A percentile compares a stretch with the other conserved stretches of the same genome.
Evolutionary conservation across 2,797 vertebrate species (phyloP).

Genomic region (Anas acuta): DNA sequence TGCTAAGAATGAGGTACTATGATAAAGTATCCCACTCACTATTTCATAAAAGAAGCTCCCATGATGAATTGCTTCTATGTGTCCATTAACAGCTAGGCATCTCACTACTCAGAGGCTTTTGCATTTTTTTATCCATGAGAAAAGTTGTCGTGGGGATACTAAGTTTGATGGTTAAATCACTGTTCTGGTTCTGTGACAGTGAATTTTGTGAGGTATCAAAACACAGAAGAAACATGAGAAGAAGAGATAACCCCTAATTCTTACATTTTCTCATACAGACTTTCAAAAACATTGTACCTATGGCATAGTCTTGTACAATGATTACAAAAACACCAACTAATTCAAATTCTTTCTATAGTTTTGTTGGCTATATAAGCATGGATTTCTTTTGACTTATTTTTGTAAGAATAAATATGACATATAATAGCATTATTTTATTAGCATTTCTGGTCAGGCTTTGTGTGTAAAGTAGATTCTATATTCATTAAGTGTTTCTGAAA

Average conservation of each 20-base stretch:
- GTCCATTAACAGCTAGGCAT: background rate
- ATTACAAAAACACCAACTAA: background rate
- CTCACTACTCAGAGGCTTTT: background rate
- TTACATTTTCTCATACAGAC: background rate
- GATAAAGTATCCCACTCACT: background rate
- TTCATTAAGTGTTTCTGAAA: background rate
- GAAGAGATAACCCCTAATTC: background rate
- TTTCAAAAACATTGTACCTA: background rate
- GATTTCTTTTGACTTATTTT: background rate
- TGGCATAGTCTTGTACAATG: background rate
- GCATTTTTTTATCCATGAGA: background rate
- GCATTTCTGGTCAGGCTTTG: background rate
- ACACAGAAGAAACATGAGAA: background rate
- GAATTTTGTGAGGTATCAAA: background rate
- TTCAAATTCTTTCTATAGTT: background rate
- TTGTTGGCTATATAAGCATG: background rate
- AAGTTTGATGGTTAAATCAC: background rate
- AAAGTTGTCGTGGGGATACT: background rate
- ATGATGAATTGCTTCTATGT: background rate
- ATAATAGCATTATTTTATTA: background rate
- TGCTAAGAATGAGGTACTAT: background rate
- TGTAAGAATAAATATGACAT: background rate
- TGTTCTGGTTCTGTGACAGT: background rate
- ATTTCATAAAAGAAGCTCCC: background rate
- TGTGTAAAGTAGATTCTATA: background rate